phyloP scores from a whole-genome alignment of 2,888 invertebrate species.

The Oscheius sp. region DNA sequence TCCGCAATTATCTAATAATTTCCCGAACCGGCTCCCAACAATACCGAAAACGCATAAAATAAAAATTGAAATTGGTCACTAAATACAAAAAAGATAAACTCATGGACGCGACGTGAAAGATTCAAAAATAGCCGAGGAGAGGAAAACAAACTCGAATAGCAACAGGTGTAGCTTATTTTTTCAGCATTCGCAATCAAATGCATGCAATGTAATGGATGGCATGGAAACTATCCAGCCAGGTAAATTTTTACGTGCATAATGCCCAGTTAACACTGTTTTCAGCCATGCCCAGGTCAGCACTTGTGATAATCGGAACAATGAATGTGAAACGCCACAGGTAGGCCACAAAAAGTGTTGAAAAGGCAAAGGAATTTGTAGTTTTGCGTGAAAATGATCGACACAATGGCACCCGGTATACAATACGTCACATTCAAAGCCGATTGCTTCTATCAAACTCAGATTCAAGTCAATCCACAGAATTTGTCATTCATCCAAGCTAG shows the following conservation, averaged over 20 bases:
- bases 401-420: constrained; percentile 26
- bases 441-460: constrained; percentile 27
- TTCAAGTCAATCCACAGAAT: constrained; percentile 34
- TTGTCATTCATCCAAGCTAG: constrained; percentile 13
- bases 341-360: background rate
- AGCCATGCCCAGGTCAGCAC: constrained; percentile 23
- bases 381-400: constrained; percentile 35
- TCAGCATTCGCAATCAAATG: constrained; percentile 23
- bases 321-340: constrained; percentile 24
- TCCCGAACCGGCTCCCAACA: no score
- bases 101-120: no score
- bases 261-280: background rate
- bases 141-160: no score
- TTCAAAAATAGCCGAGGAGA: no score
- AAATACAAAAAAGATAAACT: no score
- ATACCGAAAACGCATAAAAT: no score
- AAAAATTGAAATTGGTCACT: no score
- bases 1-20: no score
- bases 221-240: constrained; percentile 29
- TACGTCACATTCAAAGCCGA: constrained; percentile 33
- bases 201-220: constrained; percentile 35
- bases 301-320: constrained; percentile 36
- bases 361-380: background rate
- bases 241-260: background rate
- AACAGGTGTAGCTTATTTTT: background rate